Base-by-base conservation (phyloP, 2,888 invertebrate species). In the Ophion slaviceki region DNA sequence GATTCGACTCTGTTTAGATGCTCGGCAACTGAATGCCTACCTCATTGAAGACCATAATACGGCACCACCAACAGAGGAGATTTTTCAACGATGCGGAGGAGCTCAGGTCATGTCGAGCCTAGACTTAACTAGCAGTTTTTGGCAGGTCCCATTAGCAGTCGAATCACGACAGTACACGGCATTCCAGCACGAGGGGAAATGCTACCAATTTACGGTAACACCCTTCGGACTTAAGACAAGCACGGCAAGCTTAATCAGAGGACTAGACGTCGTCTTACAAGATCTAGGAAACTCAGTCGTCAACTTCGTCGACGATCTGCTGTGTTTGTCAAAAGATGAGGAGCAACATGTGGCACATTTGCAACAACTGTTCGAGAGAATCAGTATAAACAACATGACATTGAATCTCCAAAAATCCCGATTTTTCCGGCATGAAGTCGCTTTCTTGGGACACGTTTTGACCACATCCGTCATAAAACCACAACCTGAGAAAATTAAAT, bases 391-490 rank as follows among this genome's bases (percentile, higher is more conserved):
- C 8, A 86, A 85, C 2, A 80, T 90, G 61, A 90, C 88, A 10
- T 32, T 90, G 1, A 88, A 86, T 6, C 64, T 87, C 5, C 70
- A 78, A 3, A 90, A 90, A 84, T 89, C 85, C 17, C 32, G 80
- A 28, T 90, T 91, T 76, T 76, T 87, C 3, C 77, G 82, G n/a
- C 28, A 76, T 3, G 83, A 86, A 74, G 80, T 89, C 4, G 87
- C 88, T 40, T 89, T 91, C 64, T 66, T 90, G 11, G 89, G 89
- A 1, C 88, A 90, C 68, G 84, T 87, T 0, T 80, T 91, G 1
- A 83, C 83, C 1, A 10, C 75, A 0, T 47, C 85, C 0, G 90
- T 90, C 0, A 86, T 90, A 1, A 40, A 28, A 20, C 86, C 88
- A 0, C 89, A 91, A 53, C 86, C 87, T 2, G 84, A 87, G 5